phyloP scores from a whole-genome alignment of 2,113 vertebrate species.

The Strix uralensis region DNA sequence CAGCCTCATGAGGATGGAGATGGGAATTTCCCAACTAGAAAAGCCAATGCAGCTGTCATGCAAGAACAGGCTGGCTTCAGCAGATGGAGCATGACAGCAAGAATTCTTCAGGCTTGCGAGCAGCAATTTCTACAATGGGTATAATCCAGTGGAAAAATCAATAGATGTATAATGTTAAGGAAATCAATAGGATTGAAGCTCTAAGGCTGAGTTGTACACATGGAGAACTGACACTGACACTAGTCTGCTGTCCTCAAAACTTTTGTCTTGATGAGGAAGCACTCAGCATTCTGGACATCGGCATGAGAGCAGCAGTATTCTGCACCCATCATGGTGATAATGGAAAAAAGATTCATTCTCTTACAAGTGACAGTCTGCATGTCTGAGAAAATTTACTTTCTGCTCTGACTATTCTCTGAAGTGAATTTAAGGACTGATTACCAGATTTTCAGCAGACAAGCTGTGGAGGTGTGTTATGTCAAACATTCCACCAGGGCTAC shows the following conservation, averaged over 20 bases:
- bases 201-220: background rate
- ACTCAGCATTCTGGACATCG: fast-evolving
- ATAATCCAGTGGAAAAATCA: background rate
- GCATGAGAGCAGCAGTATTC: background rate
- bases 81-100: background rate
- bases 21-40: background rate
- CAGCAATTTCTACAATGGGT: background rate
- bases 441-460: background rate
- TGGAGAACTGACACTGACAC: background rate
- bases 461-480: background rate
- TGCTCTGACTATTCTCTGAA: background rate
- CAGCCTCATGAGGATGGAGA: background rate
- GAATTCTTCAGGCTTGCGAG: background rate
- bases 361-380: background rate
- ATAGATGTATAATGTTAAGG: background rate
- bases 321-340: background rate
- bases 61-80: conserved; percentile 9
- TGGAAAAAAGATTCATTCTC: background rate
- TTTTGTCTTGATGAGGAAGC: background rate
- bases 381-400: background rate
- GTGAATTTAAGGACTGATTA: background rate
- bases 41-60: background rate
- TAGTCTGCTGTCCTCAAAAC: background rate
- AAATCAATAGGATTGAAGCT: background rate
- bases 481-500: background rate